These are phyloP conservation scores for Drosophila pachea DNA, from an alignment of 1,140 invertebrate species.

Conservation along the genomic window DNA sequence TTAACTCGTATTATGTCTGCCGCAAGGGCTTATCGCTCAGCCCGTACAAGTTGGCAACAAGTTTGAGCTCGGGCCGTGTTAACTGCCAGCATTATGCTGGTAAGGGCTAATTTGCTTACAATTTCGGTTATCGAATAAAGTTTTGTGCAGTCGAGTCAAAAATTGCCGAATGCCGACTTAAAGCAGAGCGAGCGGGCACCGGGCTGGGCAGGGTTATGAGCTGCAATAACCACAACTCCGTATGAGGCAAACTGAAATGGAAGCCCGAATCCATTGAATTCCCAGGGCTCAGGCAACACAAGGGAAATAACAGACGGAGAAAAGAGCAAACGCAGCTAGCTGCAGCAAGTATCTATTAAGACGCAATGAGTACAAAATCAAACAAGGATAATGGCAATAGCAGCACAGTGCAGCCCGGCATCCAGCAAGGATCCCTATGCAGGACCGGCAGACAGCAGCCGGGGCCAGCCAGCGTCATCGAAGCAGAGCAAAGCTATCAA, in stretches of 20 bases:
- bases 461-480: constrained; percentile 23
- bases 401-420: no score
- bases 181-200: no score
- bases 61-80: no score
- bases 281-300: background rate
- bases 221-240: background rate
- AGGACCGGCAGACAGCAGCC: background rate
- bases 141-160: constrained; percentile 3
- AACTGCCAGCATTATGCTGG: background rate
- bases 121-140: background rate
- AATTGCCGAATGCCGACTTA: constrained; percentile 6
- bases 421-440: constrained; percentile 7
- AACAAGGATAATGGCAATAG: constrained; percentile 10
- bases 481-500: constrained; percentile 54
- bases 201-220: background rate
- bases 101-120: background rate
- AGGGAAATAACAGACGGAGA: background rate
- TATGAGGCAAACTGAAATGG: background rate
- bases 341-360: constrained; percentile 34
- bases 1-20: no score
- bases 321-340: constrained; percentile 16
- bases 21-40: no score
- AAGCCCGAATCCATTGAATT: background rate
- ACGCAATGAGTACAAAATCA: constrained; percentile 22
- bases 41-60: no score